Conservation (phyloP, 2,113 vertebrate genomes). For the Pseudopodoces humilis region DNA sequence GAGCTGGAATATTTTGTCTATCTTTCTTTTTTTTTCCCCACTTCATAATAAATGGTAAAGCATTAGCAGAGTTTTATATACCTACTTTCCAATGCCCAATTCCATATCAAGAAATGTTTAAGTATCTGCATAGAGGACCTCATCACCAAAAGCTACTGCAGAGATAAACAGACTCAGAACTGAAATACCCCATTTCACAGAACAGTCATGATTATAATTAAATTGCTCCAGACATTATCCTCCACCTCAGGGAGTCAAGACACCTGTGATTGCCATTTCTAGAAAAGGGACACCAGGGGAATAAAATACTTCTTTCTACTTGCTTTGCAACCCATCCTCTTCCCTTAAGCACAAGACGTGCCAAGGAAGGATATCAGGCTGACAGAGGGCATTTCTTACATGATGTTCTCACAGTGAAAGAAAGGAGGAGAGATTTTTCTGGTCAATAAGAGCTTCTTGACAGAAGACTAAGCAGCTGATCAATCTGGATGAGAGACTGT, state of each 20-base stretch:
- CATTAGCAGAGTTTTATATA: neutral
- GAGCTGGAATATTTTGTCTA: neutral
- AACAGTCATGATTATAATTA: neutral
- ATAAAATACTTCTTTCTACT: neutral
- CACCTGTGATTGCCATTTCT: neutral
- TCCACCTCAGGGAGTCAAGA: neutral
- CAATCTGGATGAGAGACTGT: neutral
- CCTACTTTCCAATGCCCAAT: neutral
- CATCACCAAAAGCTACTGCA: neutral
- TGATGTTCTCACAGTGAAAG: neutral
- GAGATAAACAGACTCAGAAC: neutral
- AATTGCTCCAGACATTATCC: neutral
- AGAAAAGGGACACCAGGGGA: neutral
- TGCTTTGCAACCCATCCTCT: neutral
- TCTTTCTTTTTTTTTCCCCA: neutral
- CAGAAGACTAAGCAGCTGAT: neutral
- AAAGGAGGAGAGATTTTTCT: neutral
- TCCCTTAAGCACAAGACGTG: neutral
- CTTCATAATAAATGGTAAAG: neutral
- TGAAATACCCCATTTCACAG: neutral
- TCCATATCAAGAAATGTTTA: fast-evolving
- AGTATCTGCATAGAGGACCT: neutral
- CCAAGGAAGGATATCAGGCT: neutral
- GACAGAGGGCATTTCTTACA: neutral
- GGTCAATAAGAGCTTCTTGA: neutral